Conservation (phyloP, 2,888 invertebrate species). For the Hedychridium roseum region DNA sequence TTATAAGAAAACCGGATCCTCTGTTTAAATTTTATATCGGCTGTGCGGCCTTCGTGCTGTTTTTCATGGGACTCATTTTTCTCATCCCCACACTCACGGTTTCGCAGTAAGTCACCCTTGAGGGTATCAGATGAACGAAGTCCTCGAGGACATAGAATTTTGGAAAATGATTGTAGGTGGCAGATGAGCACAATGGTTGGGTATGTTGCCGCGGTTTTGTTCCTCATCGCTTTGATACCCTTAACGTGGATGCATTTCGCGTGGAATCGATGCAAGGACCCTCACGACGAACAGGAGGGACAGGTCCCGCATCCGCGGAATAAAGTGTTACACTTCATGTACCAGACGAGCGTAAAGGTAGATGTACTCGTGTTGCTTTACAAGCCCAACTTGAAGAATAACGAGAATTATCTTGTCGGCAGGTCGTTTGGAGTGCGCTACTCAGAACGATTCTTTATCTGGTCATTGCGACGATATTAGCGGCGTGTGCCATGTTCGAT, state of each 20-base stretch:
- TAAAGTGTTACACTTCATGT: slow-evolving; percentile 67
- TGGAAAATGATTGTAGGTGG: slow-evolving; percentile 52
- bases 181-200: slow-evolving; percentile 65
- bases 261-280: slow-evolving; percentile 69
- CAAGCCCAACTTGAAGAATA: neutral
- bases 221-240: slow-evolving; percentile 70
- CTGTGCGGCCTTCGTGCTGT: slow-evolving; percentile 69
- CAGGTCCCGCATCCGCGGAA: slow-evolving; percentile 69
- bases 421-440: slow-evolving; percentile 71
- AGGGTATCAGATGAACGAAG: slow-evolving; percentile 19
- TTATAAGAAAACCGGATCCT: slow-evolving; percentile 79
- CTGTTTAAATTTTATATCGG: slow-evolving; percentile 84
- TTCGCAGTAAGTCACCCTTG: slow-evolving; percentile 63
- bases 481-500: slow-evolving; percentile 73
- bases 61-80: slow-evolving; percentile 67
- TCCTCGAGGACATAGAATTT: neutral
- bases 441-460: slow-evolving; percentile 74
- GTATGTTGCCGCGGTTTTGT: slow-evolving; percentile 61
- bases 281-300: slow-evolving; percentile 62
- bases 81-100: slow-evolving; percentile 71
- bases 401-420: neutral
- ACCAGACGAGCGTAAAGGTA: slow-evolving; percentile 65
- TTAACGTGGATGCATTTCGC: slow-evolving; percentile 80
- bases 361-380: slow-evolving; percentile 11
- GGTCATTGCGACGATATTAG: slow-evolving; percentile 71